These are phyloP conservation scores for Aphodius granarius DNA, from an alignment of 2,888 invertebrate genomes.

Conservation along the genomic window DNA sequence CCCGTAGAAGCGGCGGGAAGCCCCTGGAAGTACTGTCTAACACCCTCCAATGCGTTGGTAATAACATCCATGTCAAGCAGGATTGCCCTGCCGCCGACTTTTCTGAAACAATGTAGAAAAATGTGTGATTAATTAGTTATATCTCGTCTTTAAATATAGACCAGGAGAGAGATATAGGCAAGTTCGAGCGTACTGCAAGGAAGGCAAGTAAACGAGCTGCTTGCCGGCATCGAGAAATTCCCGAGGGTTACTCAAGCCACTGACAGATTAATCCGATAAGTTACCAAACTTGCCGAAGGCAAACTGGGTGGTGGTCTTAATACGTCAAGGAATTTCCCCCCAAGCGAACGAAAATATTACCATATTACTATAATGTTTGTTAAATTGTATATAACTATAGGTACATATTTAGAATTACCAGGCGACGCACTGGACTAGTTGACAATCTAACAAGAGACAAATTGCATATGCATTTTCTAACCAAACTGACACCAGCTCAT, in stretches of 20 bases:
- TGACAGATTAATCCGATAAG: neutral
- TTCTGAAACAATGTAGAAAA: conserved; percentile 22
- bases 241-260: neutral
- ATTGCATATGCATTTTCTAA: no score
- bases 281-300: neutral
- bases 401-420: no score
- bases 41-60: conserved; percentile 82
- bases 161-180: neutral
- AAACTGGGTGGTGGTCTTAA: neutral
- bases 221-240: neutral
- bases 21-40: conserved; percentile 82
- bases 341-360: neutral
- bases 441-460: no score
- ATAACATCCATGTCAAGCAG: conserved; percentile 73
- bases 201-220: neutral
- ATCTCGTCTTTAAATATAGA: neutral
- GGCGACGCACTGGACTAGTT: no score
- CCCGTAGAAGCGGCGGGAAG: conserved; percentile 61
- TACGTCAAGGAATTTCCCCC: neutral
- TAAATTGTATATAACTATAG: no score
- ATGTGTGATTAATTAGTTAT: neutral
- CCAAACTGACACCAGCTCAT: no score
- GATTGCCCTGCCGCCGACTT: conserved; percentile 26
- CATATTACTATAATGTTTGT: neutral
- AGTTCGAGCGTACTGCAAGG: neutral